phyloP scores from a whole-genome alignment of 2,113 vertebrate species.

The Leptocoma aspasia region DNA sequence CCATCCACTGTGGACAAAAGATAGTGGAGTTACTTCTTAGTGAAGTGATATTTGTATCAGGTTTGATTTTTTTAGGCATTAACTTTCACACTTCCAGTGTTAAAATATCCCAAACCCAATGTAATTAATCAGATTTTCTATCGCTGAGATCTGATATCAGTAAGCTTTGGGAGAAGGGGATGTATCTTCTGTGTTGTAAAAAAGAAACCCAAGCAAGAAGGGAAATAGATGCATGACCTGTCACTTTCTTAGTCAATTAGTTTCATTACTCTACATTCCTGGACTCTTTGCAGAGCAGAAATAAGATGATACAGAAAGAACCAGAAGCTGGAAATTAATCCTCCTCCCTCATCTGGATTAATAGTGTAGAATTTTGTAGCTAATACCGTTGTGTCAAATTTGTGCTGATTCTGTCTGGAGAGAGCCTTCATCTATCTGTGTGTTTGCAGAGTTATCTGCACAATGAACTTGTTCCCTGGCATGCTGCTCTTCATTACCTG shows the following conservation, averaged over 20 bases:
- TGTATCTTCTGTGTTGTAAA: neutral
- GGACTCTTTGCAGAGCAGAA: neutral
- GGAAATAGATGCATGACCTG: neutral
- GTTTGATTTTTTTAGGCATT: neutral
- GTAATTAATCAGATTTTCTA: neutral
- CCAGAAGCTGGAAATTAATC: neutral
- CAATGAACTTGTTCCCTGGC: neutral
- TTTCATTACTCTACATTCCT: neutral
- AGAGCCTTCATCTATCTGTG: neutral
- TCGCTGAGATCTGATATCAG: neutral
- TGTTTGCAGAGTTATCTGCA: neutral
- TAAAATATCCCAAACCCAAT: neutral
- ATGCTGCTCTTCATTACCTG: accelerated
- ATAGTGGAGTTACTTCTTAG: neutral
- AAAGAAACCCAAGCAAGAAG: neutral
- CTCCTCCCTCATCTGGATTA: neutral
- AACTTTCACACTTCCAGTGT: neutral
- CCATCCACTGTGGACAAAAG: neutral
- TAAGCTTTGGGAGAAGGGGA: neutral
- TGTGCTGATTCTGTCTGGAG: neutral
- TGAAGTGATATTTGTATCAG: neutral
- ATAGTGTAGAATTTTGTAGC: neutral
- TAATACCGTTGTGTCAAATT: neutral
- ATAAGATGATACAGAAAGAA: neutral
- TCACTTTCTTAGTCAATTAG: neutral